A percentile compares a stretch with the other conserved stretches of the same genome.
Evolutionary conservation across 2,113 vertebrate genomes (phyloP).

Genomic region (Corythornis madagascariensis): DNA sequence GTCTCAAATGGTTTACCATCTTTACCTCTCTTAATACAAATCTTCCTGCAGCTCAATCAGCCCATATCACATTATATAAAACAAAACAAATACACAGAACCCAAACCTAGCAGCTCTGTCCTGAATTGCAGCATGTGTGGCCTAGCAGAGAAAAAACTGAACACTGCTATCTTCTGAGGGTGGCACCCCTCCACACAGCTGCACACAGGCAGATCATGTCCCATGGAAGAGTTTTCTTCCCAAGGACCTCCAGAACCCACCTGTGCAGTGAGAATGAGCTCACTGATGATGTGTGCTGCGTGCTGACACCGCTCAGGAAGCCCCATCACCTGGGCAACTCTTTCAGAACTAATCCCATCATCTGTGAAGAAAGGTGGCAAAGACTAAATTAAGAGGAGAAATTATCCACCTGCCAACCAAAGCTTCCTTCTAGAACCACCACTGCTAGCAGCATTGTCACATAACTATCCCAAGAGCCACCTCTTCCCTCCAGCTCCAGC

Average conservation of each 20-base stretch:
- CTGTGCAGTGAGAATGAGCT: constrained; percentile 96
- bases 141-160: background rate
- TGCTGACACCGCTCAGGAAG: constrained; percentile 95
- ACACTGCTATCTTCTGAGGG: background rate
- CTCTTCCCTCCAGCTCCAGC: constrained; percentile 40
- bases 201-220: background rate
- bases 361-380: constrained; percentile 78
- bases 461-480: constrained; percentile 1
- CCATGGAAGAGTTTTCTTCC: background rate
- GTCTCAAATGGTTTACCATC: background rate
- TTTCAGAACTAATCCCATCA: constrained; percentile 92
- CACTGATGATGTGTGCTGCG: constrained; percentile 93
- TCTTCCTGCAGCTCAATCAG: background rate
- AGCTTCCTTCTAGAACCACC: background rate
- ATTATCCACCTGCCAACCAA: background rate
- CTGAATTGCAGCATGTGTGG: background rate
- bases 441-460: background rate
- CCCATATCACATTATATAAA: background rate
- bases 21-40: background rate
- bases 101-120: background rate
- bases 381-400: constrained; percentile 2
- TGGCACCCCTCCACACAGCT: background rate
- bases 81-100: background rate
- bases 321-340: constrained; percentile 96
- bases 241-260: constrained; percentile 65